Evolutionary conservation across 2,797 vertebrate species (phyloP).

Genomic region (Scleropages formosus): DNA sequence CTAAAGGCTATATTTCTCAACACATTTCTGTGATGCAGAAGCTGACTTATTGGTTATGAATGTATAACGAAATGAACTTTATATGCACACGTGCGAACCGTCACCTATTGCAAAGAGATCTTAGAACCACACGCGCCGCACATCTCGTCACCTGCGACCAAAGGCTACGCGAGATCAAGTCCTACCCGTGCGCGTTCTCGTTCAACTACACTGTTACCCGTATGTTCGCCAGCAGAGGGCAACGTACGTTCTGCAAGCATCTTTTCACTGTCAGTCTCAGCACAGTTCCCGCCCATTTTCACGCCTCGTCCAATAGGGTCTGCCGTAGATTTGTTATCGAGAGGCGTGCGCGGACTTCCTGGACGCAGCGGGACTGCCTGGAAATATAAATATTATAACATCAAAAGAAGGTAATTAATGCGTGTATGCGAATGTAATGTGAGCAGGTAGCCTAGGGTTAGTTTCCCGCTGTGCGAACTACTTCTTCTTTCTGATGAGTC

Average conservation of each 20-base stretch:
- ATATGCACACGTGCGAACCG: too few relatives aligned
- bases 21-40: too few relatives aligned
- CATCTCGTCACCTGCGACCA: too few relatives aligned
- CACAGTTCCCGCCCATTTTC: conserved; percentile 33
- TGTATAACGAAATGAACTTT: too few relatives aligned
- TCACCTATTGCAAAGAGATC: too few relatives aligned
- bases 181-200: too few relatives aligned
- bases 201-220: not conserved
- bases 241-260: conserved; percentile 31
- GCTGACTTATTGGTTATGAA: too few relatives aligned
- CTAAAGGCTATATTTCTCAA: too few relatives aligned
- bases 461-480: too few relatives aligned
- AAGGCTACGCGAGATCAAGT: too few relatives aligned
- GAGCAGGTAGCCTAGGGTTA: not conserved
- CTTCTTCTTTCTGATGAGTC: too few relatives aligned
- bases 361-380: conserved; percentile 46
- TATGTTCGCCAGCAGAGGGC: conserved; percentile 44
- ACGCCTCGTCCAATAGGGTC: conserved; percentile 59
- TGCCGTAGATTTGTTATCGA: conserved; percentile 61
- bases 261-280: not conserved
- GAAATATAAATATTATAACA: not conserved
- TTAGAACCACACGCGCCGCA: too few relatives aligned
- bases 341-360: conserved; percentile 54
- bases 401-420: conserved; percentile 20
- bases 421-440: not conserved